These are phyloP conservation scores for Hypolimnas misippus DNA, from an alignment of 2,888 invertebrate genomes.

Conservation along the genomic window DNA sequence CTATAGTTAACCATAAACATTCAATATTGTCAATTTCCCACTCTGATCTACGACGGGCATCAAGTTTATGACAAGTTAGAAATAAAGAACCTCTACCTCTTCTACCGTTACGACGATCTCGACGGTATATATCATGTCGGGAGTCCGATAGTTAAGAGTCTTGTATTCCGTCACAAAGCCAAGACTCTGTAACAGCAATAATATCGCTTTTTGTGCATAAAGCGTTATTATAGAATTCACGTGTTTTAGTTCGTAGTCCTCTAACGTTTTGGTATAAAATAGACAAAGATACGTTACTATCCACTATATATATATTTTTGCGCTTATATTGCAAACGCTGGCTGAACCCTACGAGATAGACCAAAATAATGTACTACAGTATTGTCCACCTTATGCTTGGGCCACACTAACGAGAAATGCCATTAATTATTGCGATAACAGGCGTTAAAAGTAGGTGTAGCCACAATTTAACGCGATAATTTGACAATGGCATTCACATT, in stretches of 20 bases:
- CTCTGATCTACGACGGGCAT: not conserved
- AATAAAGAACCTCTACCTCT: slow-evolving; percentile 4
- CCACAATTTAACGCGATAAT: not conserved
- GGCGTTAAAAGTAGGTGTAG: slow-evolving; percentile 1
- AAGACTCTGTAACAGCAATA: slow-evolving; percentile 11
- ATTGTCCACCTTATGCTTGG: not conserved
- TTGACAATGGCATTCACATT: slow-evolving; percentile 1
- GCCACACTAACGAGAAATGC: slow-evolving; percentile 2
- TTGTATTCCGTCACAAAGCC: slow-evolving; percentile 11
- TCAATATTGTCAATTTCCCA: slow-evolving; percentile 3
- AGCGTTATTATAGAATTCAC: slow-evolving; percentile 2
- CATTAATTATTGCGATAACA: not conserved
- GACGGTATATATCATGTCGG: not conserved
- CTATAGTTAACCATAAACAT: slow-evolving; percentile 11
- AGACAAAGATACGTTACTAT: too few relatives aligned
- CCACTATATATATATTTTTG: too few relatives aligned
- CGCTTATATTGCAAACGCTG: too few relatives aligned
- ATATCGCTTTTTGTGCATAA: not conserved
- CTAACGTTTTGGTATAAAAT: slow-evolving; percentile 10
- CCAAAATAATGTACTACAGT: too few relatives aligned
- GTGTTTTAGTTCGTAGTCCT: slow-evolving; percentile 7
- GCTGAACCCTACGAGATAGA: too few relatives aligned
- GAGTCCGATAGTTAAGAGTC: slow-evolving; percentile 12
- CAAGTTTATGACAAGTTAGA: not conserved
- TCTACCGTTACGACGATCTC: slow-evolving; percentile 6